Evolutionary conservation across 2,888 invertebrate genomes (phyloP).

Genomic region (Stenoptilia bipunctidactyla): DNA sequence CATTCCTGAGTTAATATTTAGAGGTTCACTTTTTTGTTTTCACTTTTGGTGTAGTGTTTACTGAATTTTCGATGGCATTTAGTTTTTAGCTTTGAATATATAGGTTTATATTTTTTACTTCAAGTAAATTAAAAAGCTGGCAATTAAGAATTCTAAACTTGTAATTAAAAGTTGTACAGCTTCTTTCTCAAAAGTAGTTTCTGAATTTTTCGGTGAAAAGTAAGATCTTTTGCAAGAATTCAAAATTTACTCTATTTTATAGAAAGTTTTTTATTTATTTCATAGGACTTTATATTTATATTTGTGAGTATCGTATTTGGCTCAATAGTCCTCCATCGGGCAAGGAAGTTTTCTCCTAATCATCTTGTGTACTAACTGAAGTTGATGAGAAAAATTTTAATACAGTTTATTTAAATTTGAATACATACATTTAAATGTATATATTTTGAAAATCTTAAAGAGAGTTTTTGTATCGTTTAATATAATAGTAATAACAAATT

Average conservation of each 20-base stretch:
- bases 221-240: not conserved
- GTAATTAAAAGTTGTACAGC: too few species aligned
- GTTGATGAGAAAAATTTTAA: slow-evolving; percentile 31
- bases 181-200: not conserved
- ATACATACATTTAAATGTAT: slow-evolving; percentile 34
- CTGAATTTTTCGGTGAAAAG: slow-evolving; percentile 16
- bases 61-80: slow-evolving; percentile 10
- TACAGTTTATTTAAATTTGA: slow-evolving; percentile 35
- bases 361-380: slow-evolving; percentile 18
- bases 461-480: slow-evolving; percentile 37
- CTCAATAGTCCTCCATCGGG: slow-evolving; percentile 11
- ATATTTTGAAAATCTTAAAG: slow-evolving; percentile 25
- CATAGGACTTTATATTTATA: slow-evolving; percentile 4
- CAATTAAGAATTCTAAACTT: too few species aligned
- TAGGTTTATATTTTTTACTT: not conserved
- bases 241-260: too few species aligned
- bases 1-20: slow-evolving; percentile 38
- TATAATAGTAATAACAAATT: slow-evolving; percentile 47
- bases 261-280: not conserved
- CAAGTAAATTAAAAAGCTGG: too few species aligned
- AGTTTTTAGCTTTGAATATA: slow-evolving; percentile 5
- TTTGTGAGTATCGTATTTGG: slow-evolving; percentile 21
- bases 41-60: slow-evolving; percentile 17
- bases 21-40: slow-evolving; percentile 19
- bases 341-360: slow-evolving; percentile 1